These are phyloP conservation scores for Allygus modestus DNA, from an alignment of 2,888 invertebrate genomes.

Conservation along the genomic window DNA sequence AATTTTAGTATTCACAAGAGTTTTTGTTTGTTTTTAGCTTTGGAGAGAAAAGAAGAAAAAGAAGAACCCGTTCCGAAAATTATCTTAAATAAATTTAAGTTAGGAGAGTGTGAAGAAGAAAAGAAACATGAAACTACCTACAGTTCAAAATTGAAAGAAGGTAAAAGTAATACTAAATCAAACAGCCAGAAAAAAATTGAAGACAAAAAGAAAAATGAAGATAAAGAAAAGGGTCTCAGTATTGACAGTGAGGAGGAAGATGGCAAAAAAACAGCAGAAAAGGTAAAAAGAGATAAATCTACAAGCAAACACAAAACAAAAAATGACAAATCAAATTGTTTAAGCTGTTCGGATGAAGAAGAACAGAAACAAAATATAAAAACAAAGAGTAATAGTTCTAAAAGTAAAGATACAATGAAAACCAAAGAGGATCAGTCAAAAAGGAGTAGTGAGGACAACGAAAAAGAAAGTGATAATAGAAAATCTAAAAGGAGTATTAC, in stretches of 20 bases:
- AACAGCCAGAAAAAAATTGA: background rate
- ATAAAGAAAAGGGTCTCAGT: background rate
- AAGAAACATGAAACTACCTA: background rate
- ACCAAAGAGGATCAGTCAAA: background rate
- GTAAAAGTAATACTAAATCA: background rate
- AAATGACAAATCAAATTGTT: background rate
- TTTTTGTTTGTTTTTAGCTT: background rate
- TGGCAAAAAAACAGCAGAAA: background rate
- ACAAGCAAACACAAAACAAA: background rate
- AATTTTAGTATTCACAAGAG: no score
- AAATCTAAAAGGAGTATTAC: background rate
- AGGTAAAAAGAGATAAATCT: background rate
- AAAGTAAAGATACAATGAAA: background rate
- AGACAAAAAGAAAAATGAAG: slow-evolving; percentile 7
- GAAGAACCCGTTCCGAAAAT: background rate
- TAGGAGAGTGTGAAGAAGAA: background rate
- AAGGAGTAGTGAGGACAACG: background rate
- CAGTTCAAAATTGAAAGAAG: background rate
- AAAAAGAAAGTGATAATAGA: background rate
- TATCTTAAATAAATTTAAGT: background rate
- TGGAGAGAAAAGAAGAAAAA: background rate
- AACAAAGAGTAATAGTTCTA: background rate
- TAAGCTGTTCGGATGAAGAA: slow-evolving; percentile 17
- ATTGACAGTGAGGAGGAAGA: background rate
- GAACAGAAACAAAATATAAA: background rate